Evolutionary conservation across 1,140 invertebrate genomes (phyloP), one percentile per base, ranked within the genome.

Genomic region (Penaeus japonicus): DNA sequence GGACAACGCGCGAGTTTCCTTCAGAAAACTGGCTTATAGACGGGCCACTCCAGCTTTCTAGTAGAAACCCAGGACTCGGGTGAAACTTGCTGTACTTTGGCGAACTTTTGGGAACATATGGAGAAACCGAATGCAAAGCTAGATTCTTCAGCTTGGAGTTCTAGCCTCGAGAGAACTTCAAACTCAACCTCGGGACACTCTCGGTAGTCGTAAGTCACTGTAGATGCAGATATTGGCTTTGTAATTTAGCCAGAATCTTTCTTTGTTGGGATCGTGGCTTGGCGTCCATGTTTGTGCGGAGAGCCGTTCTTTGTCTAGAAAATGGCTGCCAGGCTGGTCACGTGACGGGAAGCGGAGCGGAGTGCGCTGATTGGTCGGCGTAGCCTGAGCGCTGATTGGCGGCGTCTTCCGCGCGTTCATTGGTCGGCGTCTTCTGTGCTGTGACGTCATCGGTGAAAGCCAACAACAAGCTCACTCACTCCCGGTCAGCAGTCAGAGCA

Each of bases 391-490:
- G 47, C 47, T 47, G 47, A 47, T 47, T 47, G 47, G 47, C 47
- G 10, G 47, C 47, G 47, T 47, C 47, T 47, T 47, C 47, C 47
- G 47, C 10, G 47, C 15, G 47, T 15, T 47, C 47, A 47, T 47
- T 47, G 47, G 47, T 15, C 47, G 10, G 47, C 47, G 47, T 47
- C 47, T 47, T 47, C 47, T 47, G 53, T n/a, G 30, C 35, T 75
- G 47, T 85, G 84, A 89, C 89, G 89, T 89, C 89, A 89, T 81
- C 59, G 62, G 90, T 89, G 90, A 90, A 90, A 90, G 90, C 90
- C 89, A 89, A 87, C 87, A 89, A 84, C 84, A 89, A 83, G 87
- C 87, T 84, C 73, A 78, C 47, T 24, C 35, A 17, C 73, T 57
- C 27, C 70, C 35, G 30, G n/a, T 5, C 55, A 32, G 62, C 90